Evolutionary conservation across 2,888 invertebrate species (phyloP), one percentile per base, ranked within the genome.

Genomic region (Andrena haemorrhoa): DNA sequence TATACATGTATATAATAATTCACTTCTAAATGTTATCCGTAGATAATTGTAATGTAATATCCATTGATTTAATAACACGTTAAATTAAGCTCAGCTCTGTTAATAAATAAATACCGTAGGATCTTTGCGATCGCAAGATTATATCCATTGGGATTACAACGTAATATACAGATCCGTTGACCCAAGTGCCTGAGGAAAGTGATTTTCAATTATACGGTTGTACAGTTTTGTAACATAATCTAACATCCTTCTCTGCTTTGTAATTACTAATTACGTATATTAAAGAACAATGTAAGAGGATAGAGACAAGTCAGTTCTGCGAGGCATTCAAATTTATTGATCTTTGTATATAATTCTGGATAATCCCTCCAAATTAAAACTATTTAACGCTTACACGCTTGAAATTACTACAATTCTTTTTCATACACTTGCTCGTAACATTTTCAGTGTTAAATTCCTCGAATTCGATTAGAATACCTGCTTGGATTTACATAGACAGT

Each of bases 321-420:
- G 92, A 91, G 91, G 84, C 89, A 89, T 89, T 92, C 91, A 93
- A 92, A 91, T 91, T 92, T 92, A 92, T 92, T 64, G 87, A 92
- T 89, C 87, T 89, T 91, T 92, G 92, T 93, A 93, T 87, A 93
- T 93, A 93, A 90, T 92, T 93, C 91, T 90, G 4, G 92, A 93
- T 91, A 92, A 92, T 93, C 93, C 92, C 92, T 92, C 91, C 93
- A 93, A 93, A 93, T 93, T 93, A 93, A 93, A 93, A 92, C 84
- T 89, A 87, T 91, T 91, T 89, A 92, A 92, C 91, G 92, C 93
- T 92, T 90, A 89, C 20, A 26, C 16, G 35, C 71, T 61, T 23
- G 47, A 47, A 41, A 3, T 70, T 70, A 56, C 51, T 71, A 47
- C 12, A 29, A 23, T n/a, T 29, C 35, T 7, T 12, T 41, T 41